Percentiles rank a stretch among this genome's conserved stretches.
Evolutionary conservation across 2,113 vertebrate species (phyloP).

Genomic region (Pachycephala philippinensis): DNA sequence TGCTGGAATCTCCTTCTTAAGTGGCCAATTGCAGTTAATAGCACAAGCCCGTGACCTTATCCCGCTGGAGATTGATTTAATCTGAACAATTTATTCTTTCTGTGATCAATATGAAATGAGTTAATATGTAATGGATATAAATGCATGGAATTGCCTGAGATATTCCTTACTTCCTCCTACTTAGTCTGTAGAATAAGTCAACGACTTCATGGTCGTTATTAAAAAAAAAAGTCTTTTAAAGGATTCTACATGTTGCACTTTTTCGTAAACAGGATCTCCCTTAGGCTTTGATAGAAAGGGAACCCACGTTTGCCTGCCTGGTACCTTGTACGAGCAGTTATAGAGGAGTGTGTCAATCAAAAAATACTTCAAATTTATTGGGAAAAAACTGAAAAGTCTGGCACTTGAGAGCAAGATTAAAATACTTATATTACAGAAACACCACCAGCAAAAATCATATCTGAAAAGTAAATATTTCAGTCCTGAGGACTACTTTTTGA

Average conservation of each 20-base stretch:
- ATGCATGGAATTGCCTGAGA: neutral
- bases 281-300: neutral
- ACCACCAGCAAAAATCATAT: conserved; percentile 48
- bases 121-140: conserved; percentile 21
- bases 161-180: neutral
- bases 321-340: neutral
- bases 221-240: neutral
- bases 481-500: neutral
- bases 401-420: conserved; percentile 43
- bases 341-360: neutral
- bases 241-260: neutral
- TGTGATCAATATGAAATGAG: neutral
- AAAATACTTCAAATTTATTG: neutral
- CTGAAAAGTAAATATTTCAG: conserved; percentile 56
- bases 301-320: neutral
- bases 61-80: conserved; percentile 2
- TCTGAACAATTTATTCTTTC: neutral
- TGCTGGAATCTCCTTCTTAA: neutral
- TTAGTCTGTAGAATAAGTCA: neutral
- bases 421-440: conserved; percentile 51
- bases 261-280: neutral
- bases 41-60: neutral
- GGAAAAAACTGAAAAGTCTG: neutral
- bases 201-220: neutral
- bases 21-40: neutral